A percentile compares a stretch with the other conserved stretches of the same genome.
Evolutionary conservation across 2,797 vertebrate species (phyloP).

Genomic region (Cossypha polioptera): DNA sequence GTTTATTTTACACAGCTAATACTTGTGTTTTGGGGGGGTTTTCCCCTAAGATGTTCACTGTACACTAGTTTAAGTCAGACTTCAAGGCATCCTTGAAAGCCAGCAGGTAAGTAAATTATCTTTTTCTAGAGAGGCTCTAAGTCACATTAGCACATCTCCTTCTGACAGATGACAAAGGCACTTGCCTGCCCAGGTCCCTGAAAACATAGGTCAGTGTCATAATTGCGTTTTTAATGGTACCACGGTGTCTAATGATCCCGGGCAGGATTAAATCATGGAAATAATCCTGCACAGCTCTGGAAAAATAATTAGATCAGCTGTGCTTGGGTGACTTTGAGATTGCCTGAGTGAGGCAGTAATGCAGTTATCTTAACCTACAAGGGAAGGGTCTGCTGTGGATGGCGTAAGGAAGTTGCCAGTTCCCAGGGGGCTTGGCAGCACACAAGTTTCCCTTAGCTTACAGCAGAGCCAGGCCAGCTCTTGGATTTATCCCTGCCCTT

Average conservation of each 20-base stretch:
- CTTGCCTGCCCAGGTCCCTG: background rate
- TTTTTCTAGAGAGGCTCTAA: conserved; percentile 8
- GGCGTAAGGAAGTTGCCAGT: background rate
- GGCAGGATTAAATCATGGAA: conserved; percentile 32
- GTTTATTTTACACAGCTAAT: background rate
- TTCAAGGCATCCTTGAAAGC: conserved; percentile 12
- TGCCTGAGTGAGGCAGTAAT: background rate
- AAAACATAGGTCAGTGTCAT: background rate
- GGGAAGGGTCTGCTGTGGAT: background rate
- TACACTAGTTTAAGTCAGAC: background rate
- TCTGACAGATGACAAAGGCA: background rate
- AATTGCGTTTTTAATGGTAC: background rate
- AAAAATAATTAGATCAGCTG: conserved; percentile 5
- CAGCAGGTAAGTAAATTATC: background rate
- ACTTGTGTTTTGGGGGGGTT: background rate
- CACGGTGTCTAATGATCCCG: background rate
- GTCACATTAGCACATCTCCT: background rate
- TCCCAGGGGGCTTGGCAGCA: background rate
- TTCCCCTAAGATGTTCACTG: too few relatives aligned
- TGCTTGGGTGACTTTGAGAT: conserved; percentile 4
- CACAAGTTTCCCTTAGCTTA: background rate
- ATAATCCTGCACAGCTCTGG: background rate
- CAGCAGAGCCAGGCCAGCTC: background rate
- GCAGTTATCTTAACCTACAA: background rate
- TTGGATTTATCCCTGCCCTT: background rate